Percentiles rank a stretch among this genome's conserved stretches.
Evolutionary conservation across 2,888 invertebrate species (phyloP).

Genomic region (Pterostichus niger): DNA sequence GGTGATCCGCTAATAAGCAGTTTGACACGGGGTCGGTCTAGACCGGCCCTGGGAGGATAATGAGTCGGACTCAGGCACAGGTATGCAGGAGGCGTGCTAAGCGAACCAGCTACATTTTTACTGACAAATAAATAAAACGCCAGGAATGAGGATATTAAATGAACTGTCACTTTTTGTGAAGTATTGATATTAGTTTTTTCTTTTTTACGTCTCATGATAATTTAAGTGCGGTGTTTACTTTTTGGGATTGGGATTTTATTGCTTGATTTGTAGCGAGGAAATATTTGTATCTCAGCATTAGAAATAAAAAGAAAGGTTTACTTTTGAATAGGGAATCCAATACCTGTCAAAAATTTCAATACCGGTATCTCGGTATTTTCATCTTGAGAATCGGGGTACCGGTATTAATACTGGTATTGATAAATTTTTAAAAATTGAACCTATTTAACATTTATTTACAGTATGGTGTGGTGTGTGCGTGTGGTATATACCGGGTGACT

Average conservation of each 20-base stretch:
- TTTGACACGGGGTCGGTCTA: conserved; percentile 61
- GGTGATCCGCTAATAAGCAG: conserved; percentile 61
- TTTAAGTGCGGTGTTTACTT: conserved; percentile 30
- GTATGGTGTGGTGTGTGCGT: too few relatives aligned
- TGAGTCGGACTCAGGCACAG: conserved; percentile 46
- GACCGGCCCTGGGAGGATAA: conserved; percentile 55
- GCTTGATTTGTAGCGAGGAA: conserved; percentile 11
- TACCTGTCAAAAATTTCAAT: too few relatives aligned
- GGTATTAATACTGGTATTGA: too few relatives aligned
- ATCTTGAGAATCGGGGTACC: too few relatives aligned
- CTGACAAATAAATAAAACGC: conserved; percentile 66
- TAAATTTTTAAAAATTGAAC: too few relatives aligned
- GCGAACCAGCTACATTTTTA: conserved; percentile 49
- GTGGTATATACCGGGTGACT: too few relatives aligned
- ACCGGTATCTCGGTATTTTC: too few relatives aligned
- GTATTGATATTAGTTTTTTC: conserved; percentile 61
- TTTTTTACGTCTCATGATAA: conserved; percentile 37
- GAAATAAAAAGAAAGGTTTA: too few relatives aligned
- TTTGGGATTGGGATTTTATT: conserved; percentile 29
- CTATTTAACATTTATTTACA: too few relatives aligned
- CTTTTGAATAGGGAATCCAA: too few relatives aligned
- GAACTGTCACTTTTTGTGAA: conserved; percentile 63
- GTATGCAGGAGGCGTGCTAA: conserved; percentile 60
- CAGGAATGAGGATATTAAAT: conserved; percentile 66
- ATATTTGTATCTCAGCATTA: not conserved